These are phyloP conservation scores for Coregonus ussuriensis DNA, from an alignment of 2,797 vertebrate species.

Conservation along the genomic window DNA sequence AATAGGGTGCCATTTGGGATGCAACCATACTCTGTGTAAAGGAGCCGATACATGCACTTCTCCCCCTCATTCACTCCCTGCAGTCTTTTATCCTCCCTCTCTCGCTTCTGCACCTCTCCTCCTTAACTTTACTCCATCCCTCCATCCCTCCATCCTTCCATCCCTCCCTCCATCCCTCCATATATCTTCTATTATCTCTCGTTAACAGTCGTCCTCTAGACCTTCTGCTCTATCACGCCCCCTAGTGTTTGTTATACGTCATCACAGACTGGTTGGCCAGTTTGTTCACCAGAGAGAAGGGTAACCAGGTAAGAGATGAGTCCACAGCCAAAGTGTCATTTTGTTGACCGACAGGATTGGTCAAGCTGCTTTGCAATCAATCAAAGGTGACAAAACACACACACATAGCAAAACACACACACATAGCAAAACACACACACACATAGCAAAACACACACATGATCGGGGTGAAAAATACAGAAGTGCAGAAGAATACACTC, in stretches of 20 bases:
- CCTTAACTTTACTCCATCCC: background rate
- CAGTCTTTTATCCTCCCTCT: slow-evolving; percentile 29
- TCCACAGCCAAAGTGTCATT: background rate
- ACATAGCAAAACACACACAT: background rate
- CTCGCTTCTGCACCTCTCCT: slow-evolving; percentile 10
- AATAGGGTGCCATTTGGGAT: background rate
- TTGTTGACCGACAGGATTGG: background rate
- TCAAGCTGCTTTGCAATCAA: background rate
- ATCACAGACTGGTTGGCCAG: background rate
- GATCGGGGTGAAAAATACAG: background rate
- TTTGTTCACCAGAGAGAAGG: background rate
- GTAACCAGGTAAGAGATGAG: no score
- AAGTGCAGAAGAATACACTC: background rate
- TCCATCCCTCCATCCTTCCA: background rate
- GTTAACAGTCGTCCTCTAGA: background rate
- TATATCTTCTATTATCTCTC: background rate
- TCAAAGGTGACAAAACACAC: no score
- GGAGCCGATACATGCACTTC: background rate
- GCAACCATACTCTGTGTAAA: background rate
- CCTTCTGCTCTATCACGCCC: background rate
- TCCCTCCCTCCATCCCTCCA: background rate
- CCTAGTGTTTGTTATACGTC: background rate
- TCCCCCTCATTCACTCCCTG: slow-evolving; percentile 20
- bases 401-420: background rate
- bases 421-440: background rate